Percentiles rank a stretch among this genome's conserved stretches.
phyloP scores from a whole-genome alignment of 2,113 vertebrate genomes.

The Saccopteryx bilineata region DNA sequence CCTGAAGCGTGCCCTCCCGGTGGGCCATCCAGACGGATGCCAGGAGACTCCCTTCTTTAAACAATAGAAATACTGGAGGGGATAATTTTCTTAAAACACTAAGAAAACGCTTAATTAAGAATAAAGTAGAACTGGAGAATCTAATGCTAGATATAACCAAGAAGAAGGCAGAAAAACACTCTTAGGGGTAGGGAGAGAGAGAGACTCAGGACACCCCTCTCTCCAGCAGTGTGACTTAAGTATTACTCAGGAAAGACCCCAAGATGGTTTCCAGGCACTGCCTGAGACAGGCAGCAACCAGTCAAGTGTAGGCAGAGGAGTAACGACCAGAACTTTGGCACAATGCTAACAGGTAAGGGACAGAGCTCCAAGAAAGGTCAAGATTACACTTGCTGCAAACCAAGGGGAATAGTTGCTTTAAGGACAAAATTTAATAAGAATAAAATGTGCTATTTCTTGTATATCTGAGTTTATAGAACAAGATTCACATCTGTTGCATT shows the following conservation, averaged over 20 bases:
- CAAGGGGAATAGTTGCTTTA: not conserved
- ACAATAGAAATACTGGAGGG: not conserved
- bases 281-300: not conserved
- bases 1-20: not conserved
- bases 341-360: not conserved
- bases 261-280: too few species aligned
- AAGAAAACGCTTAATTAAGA: not conserved
- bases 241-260: not conserved
- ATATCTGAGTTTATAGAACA: not conserved
- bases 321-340: not conserved
- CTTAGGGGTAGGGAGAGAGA: not conserved
- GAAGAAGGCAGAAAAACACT: not conserved
- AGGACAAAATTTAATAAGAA: conserved; percentile 2
- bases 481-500: not conserved
- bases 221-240: not conserved
- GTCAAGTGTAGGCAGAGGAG: not conserved
- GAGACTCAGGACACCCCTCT: not conserved
- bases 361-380: not conserved
- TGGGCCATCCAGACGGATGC: not conserved
- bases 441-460: not conserved
- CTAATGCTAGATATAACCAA: not conserved
- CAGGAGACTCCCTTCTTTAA: not conserved
- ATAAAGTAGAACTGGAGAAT: not conserved
- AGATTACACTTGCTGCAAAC: not conserved
- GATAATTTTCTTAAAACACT: not conserved